Evolutionary conservation across 1,140 invertebrate genomes (phyloP).

Genomic region (Aphelinus certus): DNA sequence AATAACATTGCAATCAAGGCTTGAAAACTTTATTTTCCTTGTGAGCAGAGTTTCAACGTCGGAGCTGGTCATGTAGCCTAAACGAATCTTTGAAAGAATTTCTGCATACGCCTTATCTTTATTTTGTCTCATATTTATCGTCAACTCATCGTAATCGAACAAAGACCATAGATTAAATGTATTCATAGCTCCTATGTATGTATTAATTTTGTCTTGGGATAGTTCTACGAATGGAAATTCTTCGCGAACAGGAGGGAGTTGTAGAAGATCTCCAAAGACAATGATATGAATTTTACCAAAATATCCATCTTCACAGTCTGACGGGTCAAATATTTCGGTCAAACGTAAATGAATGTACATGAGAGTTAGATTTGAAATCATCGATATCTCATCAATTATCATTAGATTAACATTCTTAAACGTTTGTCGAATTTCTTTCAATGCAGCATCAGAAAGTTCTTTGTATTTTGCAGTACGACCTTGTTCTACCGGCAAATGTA

Average conservation of each 20-base stretch:
- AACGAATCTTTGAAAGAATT: constrained; percentile 34
- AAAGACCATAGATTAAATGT: constrained; percentile 43
- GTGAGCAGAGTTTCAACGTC: constrained; percentile 34
- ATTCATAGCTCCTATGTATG: constrained; percentile 41
- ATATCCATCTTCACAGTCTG: constrained; percentile 26
- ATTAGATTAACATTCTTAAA: constrained; percentile 16
- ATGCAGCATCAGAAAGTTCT: constrained; percentile 30
- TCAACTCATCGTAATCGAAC: constrained; percentile 44
- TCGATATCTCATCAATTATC: constrained; percentile 36
- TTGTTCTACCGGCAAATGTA: constrained; percentile 44
- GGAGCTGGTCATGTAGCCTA: constrained; percentile 27
- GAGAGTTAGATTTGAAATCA: constrained; percentile 39
- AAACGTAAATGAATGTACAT: constrained; percentile 38
- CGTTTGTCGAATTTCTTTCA: constrained; percentile 29
- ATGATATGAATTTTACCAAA: constrained; percentile 25
- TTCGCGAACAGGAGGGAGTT: constrained; percentile 10
- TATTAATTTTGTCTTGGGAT: constrained; percentile 34
- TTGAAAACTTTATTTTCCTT: constrained; percentile 37
- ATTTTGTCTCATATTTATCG: constrained; percentile 46
- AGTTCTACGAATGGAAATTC: constrained; percentile 36
- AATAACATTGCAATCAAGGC: constrained; percentile 14
- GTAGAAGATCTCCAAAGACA: constrained; percentile 9
- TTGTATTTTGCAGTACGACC: constrained; percentile 40
- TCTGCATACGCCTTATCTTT: constrained; percentile 34
- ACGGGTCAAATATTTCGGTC: constrained; percentile 28